Conservation (phyloP, 2,113 vertebrate genomes). For the Eonycteris spelaea region DNA sequence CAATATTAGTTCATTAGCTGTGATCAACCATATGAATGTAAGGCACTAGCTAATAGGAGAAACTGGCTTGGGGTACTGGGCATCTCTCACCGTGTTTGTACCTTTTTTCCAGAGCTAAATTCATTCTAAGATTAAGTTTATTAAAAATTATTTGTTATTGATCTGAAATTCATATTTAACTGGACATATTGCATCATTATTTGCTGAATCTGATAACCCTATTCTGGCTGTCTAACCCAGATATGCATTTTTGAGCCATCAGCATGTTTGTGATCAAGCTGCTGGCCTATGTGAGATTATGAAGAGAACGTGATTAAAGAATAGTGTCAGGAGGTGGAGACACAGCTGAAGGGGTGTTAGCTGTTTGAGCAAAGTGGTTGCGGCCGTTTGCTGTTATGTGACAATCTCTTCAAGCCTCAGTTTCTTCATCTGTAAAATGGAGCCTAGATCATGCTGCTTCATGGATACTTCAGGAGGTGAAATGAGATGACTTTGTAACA, state of each 20-base stretch:
- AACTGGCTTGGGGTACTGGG: neutral
- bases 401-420: neutral
- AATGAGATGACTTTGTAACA: neutral
- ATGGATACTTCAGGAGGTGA: neutral
- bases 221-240: too few relatives aligned
- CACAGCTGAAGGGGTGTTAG: accelerated
- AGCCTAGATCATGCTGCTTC: neutral
- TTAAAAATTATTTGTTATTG: neutral
- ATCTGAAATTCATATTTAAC: neutral
- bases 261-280: neutral
- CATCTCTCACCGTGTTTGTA: neutral
- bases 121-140: neutral
- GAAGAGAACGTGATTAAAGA: too few relatives aligned
- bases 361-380: neutral
- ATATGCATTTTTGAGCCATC: neutral
- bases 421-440: neutral
- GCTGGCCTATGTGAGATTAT: neutral
- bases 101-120: neutral
- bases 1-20: neutral
- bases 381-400: too few relatives aligned
- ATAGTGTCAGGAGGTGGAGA: neutral
- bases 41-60: too few relatives aligned
- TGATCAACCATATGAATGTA: neutral
- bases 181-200: neutral
- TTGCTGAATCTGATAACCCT: neutral